These are phyloP conservation scores for Mallateleia sp. DNA, from an alignment of 2,888 invertebrate genomes.

Conservation along the genomic window DNA sequence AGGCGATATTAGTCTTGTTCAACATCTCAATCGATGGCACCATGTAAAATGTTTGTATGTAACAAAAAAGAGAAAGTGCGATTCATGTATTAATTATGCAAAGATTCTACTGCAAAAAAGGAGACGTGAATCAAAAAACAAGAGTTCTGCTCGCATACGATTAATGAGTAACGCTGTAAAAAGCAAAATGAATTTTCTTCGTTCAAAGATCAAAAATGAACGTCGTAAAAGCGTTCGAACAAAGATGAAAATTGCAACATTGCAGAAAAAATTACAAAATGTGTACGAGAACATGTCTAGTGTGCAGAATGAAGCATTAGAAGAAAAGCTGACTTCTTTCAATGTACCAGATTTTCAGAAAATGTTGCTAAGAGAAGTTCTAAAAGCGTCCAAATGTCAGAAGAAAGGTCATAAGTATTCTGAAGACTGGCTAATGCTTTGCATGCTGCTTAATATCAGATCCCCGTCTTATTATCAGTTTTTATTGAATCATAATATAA, in stretches of 20 bases:
- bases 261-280: neutral
- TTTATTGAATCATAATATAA: slow-evolving; percentile 62
- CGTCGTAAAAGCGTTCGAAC: neutral
- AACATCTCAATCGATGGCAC: no score
- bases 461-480: slow-evolving; percentile 73
- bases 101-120: neutral
- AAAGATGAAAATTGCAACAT: neutral
- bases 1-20: no score
- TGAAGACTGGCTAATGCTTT: slow-evolving; percentile 73
- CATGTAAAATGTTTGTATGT: no score
- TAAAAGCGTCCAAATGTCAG: slow-evolving; percentile 39
- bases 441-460: slow-evolving; percentile 73
- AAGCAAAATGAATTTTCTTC: neutral
- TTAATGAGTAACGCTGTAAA: no score
- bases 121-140: no score
- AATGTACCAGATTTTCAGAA: slow-evolving; percentile 31
- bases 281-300: neutral
- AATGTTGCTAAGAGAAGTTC: slow-evolving; percentile 42
- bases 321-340: neutral
- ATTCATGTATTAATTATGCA: neutral
- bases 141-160: no score
- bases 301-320: neutral
- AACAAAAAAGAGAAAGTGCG: no score
- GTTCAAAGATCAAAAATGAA: neutral
- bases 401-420: slow-evolving; percentile 53